Evolutionary conservation across 53 echinoderm and acorn worm species (phyloP), one percentile per base, ranked within the genome.

Genomic region (Arbacia lixula): DNA sequence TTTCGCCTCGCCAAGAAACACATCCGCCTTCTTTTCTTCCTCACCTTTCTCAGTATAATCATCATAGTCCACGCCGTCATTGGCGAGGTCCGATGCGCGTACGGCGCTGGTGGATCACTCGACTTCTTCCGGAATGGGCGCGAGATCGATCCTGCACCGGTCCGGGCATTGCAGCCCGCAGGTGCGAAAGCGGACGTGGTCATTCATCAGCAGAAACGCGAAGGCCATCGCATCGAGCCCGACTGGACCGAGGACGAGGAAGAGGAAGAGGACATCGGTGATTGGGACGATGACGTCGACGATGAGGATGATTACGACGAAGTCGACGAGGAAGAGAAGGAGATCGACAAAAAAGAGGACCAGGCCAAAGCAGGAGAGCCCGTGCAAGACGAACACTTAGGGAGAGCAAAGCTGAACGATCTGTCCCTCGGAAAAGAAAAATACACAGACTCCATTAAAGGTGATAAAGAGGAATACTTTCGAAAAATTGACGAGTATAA

Each of bases 231-330:
- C 58, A 57, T 57, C 58, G 58, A 12, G 5, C 58, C 58, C 5
- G 21, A 57, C n/a, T 57, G 58, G 58, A 57, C 58, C 12, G 58
- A 57, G 12, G 58, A 57, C 58, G 58, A 57, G 58, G 58, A 12
- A 12, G 19, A 11, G 22, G 58, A 57, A 12, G 58, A 57, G 12
- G 16, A 57, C 22, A 10, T 57, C 19, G 58, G n/a, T 12, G 58
- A 57, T 12, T 57, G 22, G 16, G 21, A 57, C 12, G 12, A 10
- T 21, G 58, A 57, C 5, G 58, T 5, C 58, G 58, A 57, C 58
- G 58, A 12, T 21, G 58, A 57, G 22, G 19, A 57, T n/a, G n/a
- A n/a, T n/a, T n/a, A n/a, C n/a, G n/a, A n/a, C n/a, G n/a, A n/a
- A n/a, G n/a, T n/a, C n/a, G 58, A 57, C 14, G 46, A 46, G 46